Evolutionary conservation across 1,140 invertebrate species (phyloP), one percentile per base, ranked within the genome.

Genomic region (Brachionus angularis): DNA sequence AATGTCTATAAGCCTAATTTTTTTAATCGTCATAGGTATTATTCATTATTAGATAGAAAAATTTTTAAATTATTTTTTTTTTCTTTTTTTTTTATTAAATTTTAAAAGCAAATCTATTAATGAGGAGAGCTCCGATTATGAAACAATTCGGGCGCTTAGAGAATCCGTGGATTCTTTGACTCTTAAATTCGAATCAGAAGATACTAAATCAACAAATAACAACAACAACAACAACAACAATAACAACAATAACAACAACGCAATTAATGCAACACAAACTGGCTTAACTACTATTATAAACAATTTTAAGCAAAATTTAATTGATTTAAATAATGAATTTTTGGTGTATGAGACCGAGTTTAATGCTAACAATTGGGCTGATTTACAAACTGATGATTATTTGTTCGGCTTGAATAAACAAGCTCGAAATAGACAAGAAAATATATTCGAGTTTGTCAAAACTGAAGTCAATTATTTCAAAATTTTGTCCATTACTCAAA

Each of bases 91-190:
- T 67, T 33, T n/a, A n/a, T 14, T 49, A 23, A 25, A 27, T 67
- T 47, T 47, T 67, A n/a, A n/a, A n/a, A 67, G 62, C 42, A 67
- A 67, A 46, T 67, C 62, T 5, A 67, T 67, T 27, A 67, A 67
- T 50, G 62, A 67, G 27, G 62, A 67, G 31, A 47, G 62, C 29
- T 23, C 62, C 12, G 62, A 67, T 46, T 67, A 67, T 46, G 62
- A 67, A 31, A 42, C 62, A 42, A 47, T 67, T 29, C 46, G 47
- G 31, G 46, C 62, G 10, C 42, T 67, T 1, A 33, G 62, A 5
- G 53, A 58, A 18, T 58, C 53, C 14, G 42, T 46, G 25, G 62
- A 46, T 31, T 67, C 47, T 21, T 67, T 67, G 25, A 47, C 33
- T 47, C 25, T 21, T 46, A 67, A 47, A 50, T 1, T 36, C 12